Evolutionary conservation across 2,113 vertebrate genomes (phyloP).

Genomic region (Nettapus auritus): DNA sequence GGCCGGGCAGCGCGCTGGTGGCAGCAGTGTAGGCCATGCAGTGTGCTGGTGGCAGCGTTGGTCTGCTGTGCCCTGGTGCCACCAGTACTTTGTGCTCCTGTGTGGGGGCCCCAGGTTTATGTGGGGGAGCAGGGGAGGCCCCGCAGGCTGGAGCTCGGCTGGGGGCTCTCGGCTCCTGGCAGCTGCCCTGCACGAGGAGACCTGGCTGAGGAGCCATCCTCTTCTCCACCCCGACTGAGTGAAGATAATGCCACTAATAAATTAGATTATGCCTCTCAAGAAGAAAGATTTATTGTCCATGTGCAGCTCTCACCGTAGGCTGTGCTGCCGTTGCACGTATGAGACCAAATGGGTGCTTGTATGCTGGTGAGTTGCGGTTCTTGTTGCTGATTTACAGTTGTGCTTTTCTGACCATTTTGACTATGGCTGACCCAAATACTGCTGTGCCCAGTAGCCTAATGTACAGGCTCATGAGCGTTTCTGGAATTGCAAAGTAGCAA

Average conservation of each 20-base stretch:
- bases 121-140: background rate
- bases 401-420: background rate
- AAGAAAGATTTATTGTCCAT: background rate
- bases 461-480: rapidly evolving
- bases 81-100: too few relatives aligned
- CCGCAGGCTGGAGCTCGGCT: rapidly evolving
- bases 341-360: background rate
- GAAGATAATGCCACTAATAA: constrained; percentile 3
- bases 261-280: background rate
- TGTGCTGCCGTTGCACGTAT: background rate
- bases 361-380: background rate
- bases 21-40: too few relatives aligned
- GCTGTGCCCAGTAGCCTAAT: rapidly evolving
- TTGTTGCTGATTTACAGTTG: background rate
- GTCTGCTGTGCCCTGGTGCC: too few relatives aligned
- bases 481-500: background rate
- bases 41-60: too few relatives aligned
- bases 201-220: background rate
- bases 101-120: too few relatives aligned
- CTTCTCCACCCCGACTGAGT: background rate
- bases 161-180: background rate
- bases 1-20: too few relatives aligned
- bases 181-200: background rate
- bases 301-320: background rate
- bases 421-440: background rate